phyloP scores from a whole-genome alignment of 2,888 invertebrate species.

The Xylophagus ater region DNA sequence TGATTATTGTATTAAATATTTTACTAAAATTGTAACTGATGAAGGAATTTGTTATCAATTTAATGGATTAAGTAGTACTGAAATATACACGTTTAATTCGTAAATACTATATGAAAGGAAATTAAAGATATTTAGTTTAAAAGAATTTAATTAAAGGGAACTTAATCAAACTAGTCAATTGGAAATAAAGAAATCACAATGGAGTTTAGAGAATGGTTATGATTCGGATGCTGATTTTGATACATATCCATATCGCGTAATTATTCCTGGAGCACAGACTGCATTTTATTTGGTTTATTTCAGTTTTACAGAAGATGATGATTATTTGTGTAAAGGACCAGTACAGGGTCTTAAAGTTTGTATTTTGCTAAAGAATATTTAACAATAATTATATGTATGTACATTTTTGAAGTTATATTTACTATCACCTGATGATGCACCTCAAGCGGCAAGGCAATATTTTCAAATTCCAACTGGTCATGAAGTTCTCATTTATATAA shows the following conservation, averaged over 20 bases:
- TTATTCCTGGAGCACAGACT: constrained; percentile 47
- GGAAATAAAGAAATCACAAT: too few species aligned
- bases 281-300: constrained; percentile 47
- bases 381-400: not conserved
- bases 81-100: too few species aligned
- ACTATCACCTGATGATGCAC: constrained; percentile 53
- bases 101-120: too few species aligned
- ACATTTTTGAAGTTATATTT: constrained; percentile 29
- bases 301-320: constrained; percentile 46
- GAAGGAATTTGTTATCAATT: constrained; percentile 53
- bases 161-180: too few species aligned
- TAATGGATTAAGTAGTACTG: too few species aligned
- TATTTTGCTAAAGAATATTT: not conserved
- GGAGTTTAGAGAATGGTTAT: constrained; percentile 50
- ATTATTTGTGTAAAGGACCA: constrained; percentile 52
- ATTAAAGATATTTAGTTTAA: too few species aligned
- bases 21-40: constrained; percentile 49
- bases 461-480: constrained; percentile 55
- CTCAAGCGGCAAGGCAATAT: constrained; percentile 52
- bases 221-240: constrained; percentile 38
- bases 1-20: constrained; percentile 33
- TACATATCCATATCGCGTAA: constrained; percentile 50
- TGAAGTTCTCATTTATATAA: constrained; percentile 56
- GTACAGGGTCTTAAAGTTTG: constrained; percentile 54
- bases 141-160: too few species aligned